phyloP scores from a whole-genome alignment of 2,113 vertebrate species.

The Dipodomys stephensi region DNA sequence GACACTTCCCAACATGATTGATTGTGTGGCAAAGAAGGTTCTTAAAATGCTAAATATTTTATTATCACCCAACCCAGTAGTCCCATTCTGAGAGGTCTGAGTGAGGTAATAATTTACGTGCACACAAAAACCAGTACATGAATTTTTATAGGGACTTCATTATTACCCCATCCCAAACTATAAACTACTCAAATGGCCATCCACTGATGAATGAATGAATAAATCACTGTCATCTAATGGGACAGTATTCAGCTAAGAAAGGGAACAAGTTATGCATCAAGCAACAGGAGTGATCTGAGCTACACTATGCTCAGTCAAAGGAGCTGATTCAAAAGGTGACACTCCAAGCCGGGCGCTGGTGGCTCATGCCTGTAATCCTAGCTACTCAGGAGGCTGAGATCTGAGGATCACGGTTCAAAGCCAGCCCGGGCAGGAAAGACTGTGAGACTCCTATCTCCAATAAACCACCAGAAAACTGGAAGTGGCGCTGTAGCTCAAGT shows the following conservation, averaged over 20 bases:
- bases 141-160: neutral
- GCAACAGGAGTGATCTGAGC: neutral
- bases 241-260: neutral
- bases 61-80: neutral
- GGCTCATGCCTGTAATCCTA: too few species aligned
- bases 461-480: too few species aligned
- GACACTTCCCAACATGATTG: neutral
- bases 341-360: too few species aligned
- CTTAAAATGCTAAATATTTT: constrained; percentile 14
- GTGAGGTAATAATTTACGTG: neutral
- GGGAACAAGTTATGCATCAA: neutral
- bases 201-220: neutral
- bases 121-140: neutral
- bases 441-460: too few species aligned
- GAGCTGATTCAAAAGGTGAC: neutral
- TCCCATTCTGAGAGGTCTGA: neutral
- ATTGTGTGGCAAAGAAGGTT: neutral
- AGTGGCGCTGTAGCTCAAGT: too few species aligned
- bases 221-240: neutral
- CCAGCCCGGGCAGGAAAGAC: too few species aligned
- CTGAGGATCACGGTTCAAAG: too few species aligned
- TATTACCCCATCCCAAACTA: neutral
- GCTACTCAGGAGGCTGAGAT: too few species aligned
- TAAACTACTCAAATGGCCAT: neutral
- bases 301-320: neutral